Base-by-base conservation (phyloP, 2,113 vertebrate species). In the Silurus asotus region DNA sequence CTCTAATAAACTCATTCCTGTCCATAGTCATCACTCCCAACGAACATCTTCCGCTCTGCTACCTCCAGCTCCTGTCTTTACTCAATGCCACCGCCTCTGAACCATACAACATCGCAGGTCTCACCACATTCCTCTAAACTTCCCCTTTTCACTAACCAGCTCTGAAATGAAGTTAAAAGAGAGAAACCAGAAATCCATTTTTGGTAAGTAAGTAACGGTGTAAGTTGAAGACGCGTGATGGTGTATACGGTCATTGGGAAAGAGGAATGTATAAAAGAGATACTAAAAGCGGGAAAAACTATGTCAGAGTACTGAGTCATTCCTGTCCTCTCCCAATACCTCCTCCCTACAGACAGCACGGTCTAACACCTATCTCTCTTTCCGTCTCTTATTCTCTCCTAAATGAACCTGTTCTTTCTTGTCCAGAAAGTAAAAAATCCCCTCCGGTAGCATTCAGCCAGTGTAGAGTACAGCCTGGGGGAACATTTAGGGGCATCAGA, bases 351-450 rank as follows among this genome's bases (percentile, higher is more conserved):
- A 81, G 78, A 45, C 9, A 53, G n/a, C 61, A 65, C 59, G 65
- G 62, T 17, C 62, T 19, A 65, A 82, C 61, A 53, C 48, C 61
- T 20, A 14, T 28, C 76, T 56, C 23, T 48, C 59, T 9, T 13
- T 64, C 45, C 13, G 4, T n/a, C 8, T 6, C 14, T 65, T 20
- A 11, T 17, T 65, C 25, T 19, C 25, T 7, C 51, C 56, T 56
- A 19, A 13, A n/a, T 87, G 45, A 76, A 62, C 85, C 25, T 14
- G 37, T 82, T 87, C 13, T 77, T 56, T 82, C 28, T n/a, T 49
- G 59, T 67, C 61, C 49, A 58, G 55, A 37, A 37, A 37, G 70
- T 4, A 48, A 74, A 67, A 58, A 59, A 51, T 55, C 25, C 61
- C 80, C 59, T 15, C 59, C 58, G 79, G 19, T 75, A 64, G 72